Evolutionary conservation across 2,797 vertebrate genomes (phyloP), one percentile per base, ranked within the genome.

Genomic region (Sebastes nivosus): DNA sequence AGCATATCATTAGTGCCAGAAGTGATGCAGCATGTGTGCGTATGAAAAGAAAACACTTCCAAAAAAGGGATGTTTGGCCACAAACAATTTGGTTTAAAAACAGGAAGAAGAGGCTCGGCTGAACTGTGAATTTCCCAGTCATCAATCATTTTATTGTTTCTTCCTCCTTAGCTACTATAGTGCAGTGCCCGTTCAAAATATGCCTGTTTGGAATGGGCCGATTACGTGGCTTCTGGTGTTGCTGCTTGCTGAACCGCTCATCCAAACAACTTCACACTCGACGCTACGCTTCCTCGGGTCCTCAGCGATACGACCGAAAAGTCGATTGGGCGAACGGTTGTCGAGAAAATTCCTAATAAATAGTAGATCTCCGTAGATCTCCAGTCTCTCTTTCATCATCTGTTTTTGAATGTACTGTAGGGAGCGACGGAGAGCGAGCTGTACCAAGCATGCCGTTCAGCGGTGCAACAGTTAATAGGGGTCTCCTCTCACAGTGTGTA

Each of bases 1-100:
- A 83, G 83, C 66, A 42, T 82, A 55, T 74, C 52, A 72, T 80
- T 70, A 84, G 46, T 42, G 70, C 67, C 69, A 83, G 71, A 76
- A 70, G 73, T 77, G 71, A 75, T 85, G 27, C 36, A 76, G 83
- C 81, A 80, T 77, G 12, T 75, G 75, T 81, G 75, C 59, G 54
- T 81, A 18, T 61, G 52, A 59, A 59, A 54, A 52, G 30, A 63
- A 61, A 63, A 72, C 18, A 6, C 34, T 61, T 70, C 22, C 67
- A 29, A 27, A 71, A 50, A 32, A 58, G 20, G 25, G 16, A 67
- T 42, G 34, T 73, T 72, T 78, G 54, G 52, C 50, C 27, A 67
- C 57, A 61, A 65, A 29, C 59, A 67, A 30, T 55, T 61, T 55
- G 63, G 36, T 34, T 67, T 59, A 2, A 50, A 61, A 61, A 6